Evolutionary conservation across 2,797 vertebrate species (phyloP), one percentile per base, ranked within the genome.

Genomic region (Emydoidea blandingii): DNA sequence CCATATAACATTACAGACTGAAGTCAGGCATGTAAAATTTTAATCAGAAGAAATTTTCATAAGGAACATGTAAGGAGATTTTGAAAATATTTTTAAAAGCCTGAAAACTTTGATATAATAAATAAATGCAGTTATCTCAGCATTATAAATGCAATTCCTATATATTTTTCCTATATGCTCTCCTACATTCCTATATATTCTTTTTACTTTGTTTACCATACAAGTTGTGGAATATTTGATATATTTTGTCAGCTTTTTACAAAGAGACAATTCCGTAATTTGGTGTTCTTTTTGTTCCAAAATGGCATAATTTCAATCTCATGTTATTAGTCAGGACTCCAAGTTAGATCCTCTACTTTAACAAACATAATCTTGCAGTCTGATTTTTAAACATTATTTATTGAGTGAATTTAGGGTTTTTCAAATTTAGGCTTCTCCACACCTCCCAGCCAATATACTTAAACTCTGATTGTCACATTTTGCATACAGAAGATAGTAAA

Each of bases 61-160:
- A 47, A 95, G 89, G 65, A 89, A 81, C 31, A 56, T 1, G 74
- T 11, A 52, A 74, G 16, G 62, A 87, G 65, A 90, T 52, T 21
- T 53, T 31, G 78, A 65, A 62, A 84, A 53, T 49, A 59, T 83
- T 81, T 65, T 29, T 72, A 80, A 44, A 94, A 86, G 16, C 56
- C n/a, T 84, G 41, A 91, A 79, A 88, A 95, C 83, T 54, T 85
- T 49, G 87, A 65, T 88, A 85, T 79, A n/a, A 83, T n/a, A 79
- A 85, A 29, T 34, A 41, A 44, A 16, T 47, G 14, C 72, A 1
- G 4, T 31, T 41, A 83, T 50, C 87, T 87, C 41, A 84, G 53
- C 2, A 78, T 49, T 47, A 78, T 18, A 49, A 78, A 37, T 62
- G 56, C 56, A 57, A 57, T 29, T 41, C 5, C n/a, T 41, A 72